These are phyloP conservation scores for Salvelinus alpinus DNA, from an alignment of 2,113 vertebrate species.

Conservation along the genomic window DNA sequence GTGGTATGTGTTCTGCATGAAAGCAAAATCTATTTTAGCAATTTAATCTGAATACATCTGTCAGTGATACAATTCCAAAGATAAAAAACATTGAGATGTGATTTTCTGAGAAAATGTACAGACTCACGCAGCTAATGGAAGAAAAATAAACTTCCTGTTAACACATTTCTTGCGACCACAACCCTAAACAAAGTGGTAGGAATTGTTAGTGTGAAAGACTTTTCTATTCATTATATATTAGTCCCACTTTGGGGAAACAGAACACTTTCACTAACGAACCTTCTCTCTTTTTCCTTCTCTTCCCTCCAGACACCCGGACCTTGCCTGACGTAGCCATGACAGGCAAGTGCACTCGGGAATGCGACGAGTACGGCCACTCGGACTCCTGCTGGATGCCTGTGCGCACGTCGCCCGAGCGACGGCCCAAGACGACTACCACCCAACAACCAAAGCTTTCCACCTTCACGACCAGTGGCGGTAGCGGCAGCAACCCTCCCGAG, in stretches of 20 bases:
- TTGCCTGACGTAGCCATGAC: slow-evolving; percentile 99
- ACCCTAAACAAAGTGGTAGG: slow-evolving; percentile 53
- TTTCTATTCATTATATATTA: neutral
- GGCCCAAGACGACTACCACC: slow-evolving; percentile 79
- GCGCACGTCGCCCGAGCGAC: slow-evolving; percentile 94
- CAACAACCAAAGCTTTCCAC: slow-evolving; percentile 98
- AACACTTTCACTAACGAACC: slow-evolving; percentile 19
- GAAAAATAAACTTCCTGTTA: slow-evolving; percentile 30
- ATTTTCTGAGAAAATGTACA: slow-evolving; percentile 19
- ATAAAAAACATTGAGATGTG: slow-evolving; percentile 37
- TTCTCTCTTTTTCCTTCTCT: slow-evolving; percentile 31
- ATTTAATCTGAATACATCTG: slow-evolving; percentile 21
- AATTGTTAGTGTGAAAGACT: slow-evolving; percentile 3
- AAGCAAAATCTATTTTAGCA: slow-evolving; percentile 43
- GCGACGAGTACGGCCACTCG: slow-evolving; percentile 97
- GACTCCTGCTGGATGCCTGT: slow-evolving; percentile 99
- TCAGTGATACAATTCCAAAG: slow-evolving; percentile 30
- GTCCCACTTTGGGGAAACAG: slow-evolving; percentile 27
- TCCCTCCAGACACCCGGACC: slow-evolving; percentile 90
- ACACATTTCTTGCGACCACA: slow-evolving; percentile 56
- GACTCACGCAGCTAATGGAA: slow-evolving; percentile 43
- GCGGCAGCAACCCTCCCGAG: slow-evolving; percentile 71
- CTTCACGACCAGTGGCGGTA: slow-evolving; percentile 86
- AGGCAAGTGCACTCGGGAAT: slow-evolving; percentile 97
- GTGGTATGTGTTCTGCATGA: slow-evolving; percentile 72